Evolutionary conservation across 92 coral and sea anemone genomes (phyloP).

Genomic region (Phymanthus crucifer): DNA sequence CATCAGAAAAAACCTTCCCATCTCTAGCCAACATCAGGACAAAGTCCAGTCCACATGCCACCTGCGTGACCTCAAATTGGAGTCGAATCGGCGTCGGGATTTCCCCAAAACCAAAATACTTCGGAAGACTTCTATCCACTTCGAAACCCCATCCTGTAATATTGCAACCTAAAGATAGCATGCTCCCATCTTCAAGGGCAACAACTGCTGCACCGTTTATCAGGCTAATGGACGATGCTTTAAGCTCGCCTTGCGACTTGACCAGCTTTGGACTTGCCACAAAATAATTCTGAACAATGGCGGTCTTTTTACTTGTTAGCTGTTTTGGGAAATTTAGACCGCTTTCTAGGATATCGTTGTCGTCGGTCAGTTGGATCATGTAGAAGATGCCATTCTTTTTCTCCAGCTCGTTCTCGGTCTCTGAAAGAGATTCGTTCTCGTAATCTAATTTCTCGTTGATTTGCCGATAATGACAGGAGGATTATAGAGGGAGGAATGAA

Average conservation of each 20-base stretch:
- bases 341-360: slow-evolving; percentile 42
- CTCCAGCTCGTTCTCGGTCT: slow-evolving; percentile 22
- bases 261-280: not conserved
- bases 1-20: slow-evolving; percentile 63
- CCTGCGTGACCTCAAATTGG: slow-evolving; percentile 38
- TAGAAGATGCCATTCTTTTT: slow-evolving; percentile 49
- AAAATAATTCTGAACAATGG: not conserved
- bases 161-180: slow-evolving; percentile 55
- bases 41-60: slow-evolving; percentile 65
- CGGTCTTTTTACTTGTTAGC: not conserved
- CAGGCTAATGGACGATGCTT: slow-evolving; percentile 37
- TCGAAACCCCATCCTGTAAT: slow-evolving; percentile 46
- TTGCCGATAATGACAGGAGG: too few relatives aligned
- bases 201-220: slow-evolving; percentile 55
- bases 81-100: slow-evolving; percentile 23
- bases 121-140: slow-evolving; percentile 32
- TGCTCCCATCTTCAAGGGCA: slow-evolving; percentile 13
- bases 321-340: slow-evolving; percentile 46
- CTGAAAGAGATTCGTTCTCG: slow-evolving; percentile 4
- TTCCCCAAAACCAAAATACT: slow-evolving; percentile 8
- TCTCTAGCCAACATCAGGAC: slow-evolving; percentile 52
- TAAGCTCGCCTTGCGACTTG: slow-evolving; percentile 9
- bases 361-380: slow-evolving; percentile 49
- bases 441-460: not conserved
- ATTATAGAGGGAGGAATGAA: too few relatives aligned